These are phyloP conservation scores for Sisyra nigra DNA, from an alignment of 2,888 invertebrate species.

Conservation along the genomic window DNA sequence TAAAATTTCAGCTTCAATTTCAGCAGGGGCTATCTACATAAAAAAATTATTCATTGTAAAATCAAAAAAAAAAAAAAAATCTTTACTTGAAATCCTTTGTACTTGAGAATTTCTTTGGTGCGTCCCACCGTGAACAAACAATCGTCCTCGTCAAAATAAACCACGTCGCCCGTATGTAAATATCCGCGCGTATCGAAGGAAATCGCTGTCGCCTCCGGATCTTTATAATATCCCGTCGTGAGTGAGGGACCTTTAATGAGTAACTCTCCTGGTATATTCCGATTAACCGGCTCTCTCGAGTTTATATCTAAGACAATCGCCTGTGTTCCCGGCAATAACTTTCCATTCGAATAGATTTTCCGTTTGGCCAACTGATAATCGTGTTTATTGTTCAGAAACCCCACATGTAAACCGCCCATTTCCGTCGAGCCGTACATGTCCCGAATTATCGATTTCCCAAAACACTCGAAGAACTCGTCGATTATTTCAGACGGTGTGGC, in stretches of 20 bases:
- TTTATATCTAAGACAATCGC: no score
- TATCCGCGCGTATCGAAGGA: background rate
- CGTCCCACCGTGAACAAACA: background rate
- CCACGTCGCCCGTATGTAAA: slow-evolving; percentile 1
- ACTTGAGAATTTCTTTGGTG: background rate
- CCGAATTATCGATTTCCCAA: no score
- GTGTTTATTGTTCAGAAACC: no score
- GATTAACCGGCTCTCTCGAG: background rate
- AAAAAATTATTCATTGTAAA: background rate
- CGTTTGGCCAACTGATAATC: no score
- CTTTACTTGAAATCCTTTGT: slow-evolving; percentile 2
- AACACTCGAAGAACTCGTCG: no score
- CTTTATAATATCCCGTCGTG: background rate
- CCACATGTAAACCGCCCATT: no score
- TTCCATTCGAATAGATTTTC: no score
- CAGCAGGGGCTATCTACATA: background rate
- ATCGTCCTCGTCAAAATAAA: background rate
- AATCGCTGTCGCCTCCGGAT: background rate
- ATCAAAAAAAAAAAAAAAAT: background rate
- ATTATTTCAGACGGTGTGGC: no score
- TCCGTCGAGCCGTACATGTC: no score
- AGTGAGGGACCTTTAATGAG: background rate
- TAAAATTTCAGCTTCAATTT: background rate
- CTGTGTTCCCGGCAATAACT: no score
- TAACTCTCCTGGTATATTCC: background rate